Base-by-base conservation (phyloP, 2,113 vertebrate genomes). In the Centropus bengalensis region DNA sequence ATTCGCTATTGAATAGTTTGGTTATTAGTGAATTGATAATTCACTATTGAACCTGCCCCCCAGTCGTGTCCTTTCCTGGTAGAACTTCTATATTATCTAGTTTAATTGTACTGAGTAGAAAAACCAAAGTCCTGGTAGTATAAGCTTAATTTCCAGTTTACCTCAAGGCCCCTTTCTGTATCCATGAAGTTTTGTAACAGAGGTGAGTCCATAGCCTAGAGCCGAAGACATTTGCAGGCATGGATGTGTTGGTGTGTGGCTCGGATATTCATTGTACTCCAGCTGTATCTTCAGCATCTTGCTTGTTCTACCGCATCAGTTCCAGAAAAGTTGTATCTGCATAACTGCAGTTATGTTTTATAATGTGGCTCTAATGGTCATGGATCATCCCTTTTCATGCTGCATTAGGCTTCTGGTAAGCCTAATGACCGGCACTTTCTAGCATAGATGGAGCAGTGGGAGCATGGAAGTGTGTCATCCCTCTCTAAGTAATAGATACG, bases 211-310 rank as follows among this genome's bases (percentile, higher is more conserved):
- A 0, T 12, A 67, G 79, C 10, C 5, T 40, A 0, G 44, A 60
- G 44, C 8, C 52, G 55, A 54, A 51, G 67, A 15, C 14, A 36
- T 86, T 55, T 70, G 70, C 30, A 40, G n/a, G 17, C 33, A 1
- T 5, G 32, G 28, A 6, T 40, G 3, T 0, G 0, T 26, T 47
- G 6, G 1, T 85, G 1, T 22, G 45, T 44, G 36, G 3, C 67
- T 49, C 45, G 44, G 49, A 9, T 22, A 6, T 73, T 74, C 7
- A 0, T n/a, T 69, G 40, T 58, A 36, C 22, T 59, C 13, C 7
- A 20, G 26, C 8, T 63, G 8, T n/a, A 3, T 69, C 59, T 66
- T 15, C 68, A 14, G 73, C 14, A 26, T 40, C 81, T 45, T n/a
- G 5, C 73, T 47, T 28, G 16, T 15, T 11, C 8, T 78, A 86